Percentiles rank a stretch among this genome's conserved stretches.
phyloP scores from a whole-genome alignment of 2,888 invertebrate species.

The Coecobrya sp. region DNA sequence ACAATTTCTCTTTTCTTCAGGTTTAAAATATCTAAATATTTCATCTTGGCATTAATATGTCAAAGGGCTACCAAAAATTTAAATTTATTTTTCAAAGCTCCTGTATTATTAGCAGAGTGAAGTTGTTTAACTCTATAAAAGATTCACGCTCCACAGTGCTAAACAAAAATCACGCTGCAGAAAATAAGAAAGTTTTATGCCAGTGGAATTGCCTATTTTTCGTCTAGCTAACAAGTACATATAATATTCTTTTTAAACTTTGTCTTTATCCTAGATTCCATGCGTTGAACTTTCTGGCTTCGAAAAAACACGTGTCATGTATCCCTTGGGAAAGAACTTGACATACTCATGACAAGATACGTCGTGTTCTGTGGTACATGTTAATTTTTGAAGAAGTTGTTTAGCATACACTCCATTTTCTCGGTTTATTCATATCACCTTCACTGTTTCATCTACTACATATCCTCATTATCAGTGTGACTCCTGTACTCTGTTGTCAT shows the following conservation, averaged over 20 bases:
- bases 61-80: too few species aligned
- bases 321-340: slow-evolving; percentile 49
- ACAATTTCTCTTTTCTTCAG: too few species aligned
- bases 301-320: slow-evolving; percentile 39
- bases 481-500: background rate
- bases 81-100: background rate
- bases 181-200: too few species aligned
- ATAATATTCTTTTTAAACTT: slow-evolving; percentile 20
- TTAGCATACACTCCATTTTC: background rate
- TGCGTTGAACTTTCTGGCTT: background rate
- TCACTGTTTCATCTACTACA: background rate
- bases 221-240: too few species aligned
- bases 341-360: slow-evolving; percentile 20
- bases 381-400: background rate
- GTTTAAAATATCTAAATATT: too few species aligned
- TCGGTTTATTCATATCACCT: background rate
- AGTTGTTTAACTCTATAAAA: too few species aligned
- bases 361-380: background rate
- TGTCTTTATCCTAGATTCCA: slow-evolving; percentile 6
- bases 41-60: too few species aligned
- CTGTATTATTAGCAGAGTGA: too few species aligned
- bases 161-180: too few species aligned
- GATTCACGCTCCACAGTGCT: too few species aligned
- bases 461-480: background rate
- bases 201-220: too few species aligned